These are phyloP conservation scores for Gonioctena quinquepunctata DNA, from an alignment of 1,140 invertebrate species.

Conservation along the genomic window DNA sequence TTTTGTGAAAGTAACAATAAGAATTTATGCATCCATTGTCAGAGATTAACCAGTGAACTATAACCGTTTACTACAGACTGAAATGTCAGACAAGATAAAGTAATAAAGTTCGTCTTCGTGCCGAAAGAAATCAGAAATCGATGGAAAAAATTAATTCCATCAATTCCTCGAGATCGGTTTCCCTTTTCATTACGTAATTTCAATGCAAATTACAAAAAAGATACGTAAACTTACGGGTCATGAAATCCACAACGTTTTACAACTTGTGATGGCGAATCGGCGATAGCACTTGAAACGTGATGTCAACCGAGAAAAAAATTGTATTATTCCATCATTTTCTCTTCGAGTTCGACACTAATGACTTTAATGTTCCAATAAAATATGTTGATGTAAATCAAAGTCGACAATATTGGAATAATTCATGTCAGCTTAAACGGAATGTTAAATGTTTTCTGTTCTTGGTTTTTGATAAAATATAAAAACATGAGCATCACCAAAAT, in stretches of 20 bases:
- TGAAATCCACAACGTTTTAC: not conserved
- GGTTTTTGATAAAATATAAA: too few species aligned
- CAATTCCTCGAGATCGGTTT: not conserved
- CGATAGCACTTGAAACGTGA: slow-evolving; percentile 1
- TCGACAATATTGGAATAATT: too few species aligned
- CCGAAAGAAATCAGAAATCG: slow-evolving; percentile 24
- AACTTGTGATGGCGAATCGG: not conserved
- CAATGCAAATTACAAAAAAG: slow-evolving; percentile 2
- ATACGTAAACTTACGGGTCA: not conserved
- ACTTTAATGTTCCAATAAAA: too few species aligned
- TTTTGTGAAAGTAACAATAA: slow-evolving; percentile 39
- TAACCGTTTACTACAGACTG: slow-evolving; percentile 31
- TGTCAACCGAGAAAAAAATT: not conserved
- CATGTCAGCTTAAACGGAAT: too few species aligned
- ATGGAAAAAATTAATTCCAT: slow-evolving; percentile 12
- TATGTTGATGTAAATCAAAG: too few species aligned
- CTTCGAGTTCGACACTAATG: too few species aligned
- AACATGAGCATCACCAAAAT: too few species aligned
- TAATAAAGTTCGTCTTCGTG: slow-evolving; percentile 38
- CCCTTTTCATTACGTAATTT: slow-evolving; percentile 1
- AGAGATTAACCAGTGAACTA: slow-evolving; percentile 40
- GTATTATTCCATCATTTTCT: not conserved
- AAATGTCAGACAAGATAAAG: slow-evolving; percentile 36
- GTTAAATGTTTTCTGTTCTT: too few species aligned
- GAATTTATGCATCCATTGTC: slow-evolving; percentile 41